These are phyloP conservation scores for Oreocharis arfaki DNA, from an alignment of 2,113 vertebrate genomes.

Conservation along the genomic window DNA sequence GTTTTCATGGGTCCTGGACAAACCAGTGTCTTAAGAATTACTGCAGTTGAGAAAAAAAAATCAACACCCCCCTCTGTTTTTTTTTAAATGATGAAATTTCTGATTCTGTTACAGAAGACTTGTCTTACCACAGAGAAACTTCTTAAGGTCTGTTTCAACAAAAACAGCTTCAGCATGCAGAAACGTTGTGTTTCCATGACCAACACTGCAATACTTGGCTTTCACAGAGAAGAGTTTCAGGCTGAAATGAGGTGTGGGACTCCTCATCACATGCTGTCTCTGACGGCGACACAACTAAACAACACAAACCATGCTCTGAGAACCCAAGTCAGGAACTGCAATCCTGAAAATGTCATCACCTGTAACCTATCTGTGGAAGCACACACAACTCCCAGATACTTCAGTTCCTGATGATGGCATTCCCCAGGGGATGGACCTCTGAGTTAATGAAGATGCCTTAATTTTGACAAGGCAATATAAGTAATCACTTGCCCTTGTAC, in stretches of 20 bases:
- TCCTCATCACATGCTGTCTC: not conserved
- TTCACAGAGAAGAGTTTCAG: not conserved
- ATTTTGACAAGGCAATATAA: not conserved
- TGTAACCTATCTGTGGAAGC: not conserved
- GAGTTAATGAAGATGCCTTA: not conserved
- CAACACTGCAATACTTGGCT: not conserved
- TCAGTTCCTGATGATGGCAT: not conserved
- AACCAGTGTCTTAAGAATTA: not conserved
- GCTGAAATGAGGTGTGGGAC: not conserved
- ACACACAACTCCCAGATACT: not conserved
- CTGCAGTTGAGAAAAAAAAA: not conserved
- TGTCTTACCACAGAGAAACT: not conserved
- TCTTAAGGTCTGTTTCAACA: not conserved
- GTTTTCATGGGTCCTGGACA: not conserved
- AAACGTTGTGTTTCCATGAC: not conserved
- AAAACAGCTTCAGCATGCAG: not conserved
- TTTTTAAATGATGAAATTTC: not conserved
- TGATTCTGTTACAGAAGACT: not conserved
- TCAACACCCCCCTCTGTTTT: accelerated
- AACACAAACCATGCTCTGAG: not conserved
- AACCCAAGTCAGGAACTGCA: not conserved
- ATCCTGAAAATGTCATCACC: not conserved
- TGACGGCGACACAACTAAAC: not conserved
- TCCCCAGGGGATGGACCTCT: not conserved
- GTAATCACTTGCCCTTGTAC: not conserved